Conservation (phyloP, 2,797 vertebrate genomes). For the Manis javanica region DNA sequence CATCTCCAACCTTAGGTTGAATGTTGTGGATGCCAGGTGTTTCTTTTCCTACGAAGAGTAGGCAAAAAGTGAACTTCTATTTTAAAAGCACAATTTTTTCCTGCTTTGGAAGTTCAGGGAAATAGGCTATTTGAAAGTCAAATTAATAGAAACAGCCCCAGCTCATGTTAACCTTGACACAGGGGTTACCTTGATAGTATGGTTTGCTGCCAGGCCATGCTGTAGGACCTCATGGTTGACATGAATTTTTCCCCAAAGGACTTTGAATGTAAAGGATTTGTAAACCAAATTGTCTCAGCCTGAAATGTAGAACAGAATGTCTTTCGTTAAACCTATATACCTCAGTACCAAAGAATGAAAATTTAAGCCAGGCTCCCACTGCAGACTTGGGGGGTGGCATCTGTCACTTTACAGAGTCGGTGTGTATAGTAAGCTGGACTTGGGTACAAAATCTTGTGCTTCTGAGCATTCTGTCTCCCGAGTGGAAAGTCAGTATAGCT, state of each 20-base stretch:
- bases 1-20: slow-evolving; percentile 26
- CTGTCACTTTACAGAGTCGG: slow-evolving; percentile 62
- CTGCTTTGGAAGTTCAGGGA: slow-evolving; percentile 88
- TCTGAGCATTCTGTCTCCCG: not conserved
- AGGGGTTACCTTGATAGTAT: not conserved
- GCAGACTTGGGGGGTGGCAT: not conserved
- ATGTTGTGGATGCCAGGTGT: slow-evolving; percentile 18
- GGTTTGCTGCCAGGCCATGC: not conserved
- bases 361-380: not conserved
- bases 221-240: not conserved
- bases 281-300: slow-evolving; percentile 43
- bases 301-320: not conserved
- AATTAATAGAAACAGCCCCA: not conserved
- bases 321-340: slow-evolving; percentile 21
- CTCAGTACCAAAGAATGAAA: slow-evolving; percentile 78
- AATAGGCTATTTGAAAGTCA: slow-evolving; percentile 36
- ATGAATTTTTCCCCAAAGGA: not conserved
- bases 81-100: slow-evolving; percentile 85
- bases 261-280: slow-evolving; percentile 78
- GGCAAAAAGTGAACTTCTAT: slow-evolving; percentile 65
- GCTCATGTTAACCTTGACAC: too few relatives aligned
- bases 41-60: slow-evolving; percentile 65
- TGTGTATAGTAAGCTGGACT: not conserved
- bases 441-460: not conserved
- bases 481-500: not conserved